phyloP scores from a whole-genome alignment of 2,113 vertebrate genomes.

The Podarcis raffonei region DNA sequence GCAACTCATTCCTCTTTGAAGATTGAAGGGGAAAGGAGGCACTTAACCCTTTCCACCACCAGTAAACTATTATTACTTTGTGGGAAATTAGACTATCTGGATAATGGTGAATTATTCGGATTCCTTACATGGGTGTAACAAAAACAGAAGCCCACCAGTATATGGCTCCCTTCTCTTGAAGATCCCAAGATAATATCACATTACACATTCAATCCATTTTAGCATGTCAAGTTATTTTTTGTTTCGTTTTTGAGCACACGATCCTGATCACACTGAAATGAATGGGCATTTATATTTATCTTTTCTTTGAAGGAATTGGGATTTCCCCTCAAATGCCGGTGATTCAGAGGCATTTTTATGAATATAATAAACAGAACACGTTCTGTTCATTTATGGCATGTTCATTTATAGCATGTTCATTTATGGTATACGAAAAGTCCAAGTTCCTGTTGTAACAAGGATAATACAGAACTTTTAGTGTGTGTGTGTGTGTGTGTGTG shows the following conservation, averaged over 20 bases:
- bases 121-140: conserved; percentile 33
- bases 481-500: background rate
- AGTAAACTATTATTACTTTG: conserved; percentile 39
- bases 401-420: conserved; percentile 39
- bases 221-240: conserved; percentile 38
- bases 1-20: conserved; percentile 64
- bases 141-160: conserved; percentile 42
- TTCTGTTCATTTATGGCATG: too few species aligned
- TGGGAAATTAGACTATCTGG: conserved; percentile 33
- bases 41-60: conserved; percentile 66
- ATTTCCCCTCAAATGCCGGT: conserved; percentile 3
- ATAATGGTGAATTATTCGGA: conserved; percentile 64
- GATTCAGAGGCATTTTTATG: conserved; percentile 15
- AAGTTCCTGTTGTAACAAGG: background rate
- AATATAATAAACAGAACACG: conserved; percentile 38
- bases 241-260: conserved; percentile 34
- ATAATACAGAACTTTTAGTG: background rate
- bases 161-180: conserved; percentile 38
- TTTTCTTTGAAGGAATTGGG: background rate
- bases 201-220: conserved; percentile 43
- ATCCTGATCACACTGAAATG: background rate
- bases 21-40: conserved; percentile 42
- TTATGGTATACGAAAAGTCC: conserved; percentile 30
- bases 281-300: background rate
- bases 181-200: conserved; percentile 48